These are phyloP conservation scores for Paralvinella palmiformis DNA, from an alignment of 1,140 invertebrate genomes.

Conservation along the genomic window DNA sequence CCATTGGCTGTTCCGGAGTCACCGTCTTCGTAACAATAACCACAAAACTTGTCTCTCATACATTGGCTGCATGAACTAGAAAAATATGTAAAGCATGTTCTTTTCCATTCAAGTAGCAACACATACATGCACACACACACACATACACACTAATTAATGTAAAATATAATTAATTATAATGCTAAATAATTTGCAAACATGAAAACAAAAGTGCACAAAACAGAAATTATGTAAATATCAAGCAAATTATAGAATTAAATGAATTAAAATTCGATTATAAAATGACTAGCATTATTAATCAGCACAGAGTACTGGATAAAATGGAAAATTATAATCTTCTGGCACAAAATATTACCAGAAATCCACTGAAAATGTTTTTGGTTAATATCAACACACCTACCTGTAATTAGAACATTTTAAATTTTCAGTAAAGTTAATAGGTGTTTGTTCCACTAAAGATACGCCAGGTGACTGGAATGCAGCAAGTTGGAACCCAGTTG, in stretches of 20 bases:
- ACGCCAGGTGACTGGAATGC: constrained; percentile 49
- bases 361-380: too few relatives aligned
- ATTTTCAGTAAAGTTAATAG: constrained; percentile 18
- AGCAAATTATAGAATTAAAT: too few relatives aligned
- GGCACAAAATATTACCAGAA: too few relatives aligned
- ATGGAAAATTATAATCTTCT: too few relatives aligned
- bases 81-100: background rate
- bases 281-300: too few relatives aligned
- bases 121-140: background rate
- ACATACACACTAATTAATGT: background rate
- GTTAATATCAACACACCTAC: too few relatives aligned
- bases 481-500: constrained; percentile 53
- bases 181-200: background rate
- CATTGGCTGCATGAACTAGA: constrained; percentile 52
- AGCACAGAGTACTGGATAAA: too few relatives aligned
- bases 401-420: too few relatives aligned
- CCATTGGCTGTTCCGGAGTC: constrained; percentile 28
- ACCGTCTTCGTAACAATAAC: constrained; percentile 51
- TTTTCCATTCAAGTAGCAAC: background rate
- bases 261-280: too few relatives aligned
- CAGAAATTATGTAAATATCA: background rate
- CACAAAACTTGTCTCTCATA: constrained; percentile 48
- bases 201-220: background rate
- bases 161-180: background rate
- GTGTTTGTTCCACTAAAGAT: constrained; percentile 26